These are phyloP conservation scores for Oligia fasciuncula DNA, from an alignment of 2,888 invertebrate genomes.

Conservation along the genomic window DNA sequence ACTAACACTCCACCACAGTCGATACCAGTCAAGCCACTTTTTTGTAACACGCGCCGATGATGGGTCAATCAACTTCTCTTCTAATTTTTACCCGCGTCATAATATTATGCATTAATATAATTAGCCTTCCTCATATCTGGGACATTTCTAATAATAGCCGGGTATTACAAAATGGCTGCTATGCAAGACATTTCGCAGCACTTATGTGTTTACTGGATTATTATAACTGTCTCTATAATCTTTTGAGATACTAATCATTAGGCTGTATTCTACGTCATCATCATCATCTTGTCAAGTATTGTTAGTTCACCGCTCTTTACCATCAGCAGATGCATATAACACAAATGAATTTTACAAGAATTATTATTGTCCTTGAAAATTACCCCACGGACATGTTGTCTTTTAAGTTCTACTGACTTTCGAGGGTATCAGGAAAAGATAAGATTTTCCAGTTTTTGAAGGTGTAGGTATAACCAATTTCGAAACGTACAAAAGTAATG, in stretches of 20 bases:
- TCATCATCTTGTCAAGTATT: neutral
- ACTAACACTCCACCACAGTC: conserved; percentile 28
- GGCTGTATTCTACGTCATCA: neutral
- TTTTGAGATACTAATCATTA: conserved; percentile 21
- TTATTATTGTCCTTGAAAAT: conserved; percentile 5
- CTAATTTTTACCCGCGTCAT: conserved; percentile 33
- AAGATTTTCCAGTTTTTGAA: neutral
- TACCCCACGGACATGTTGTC: neutral
- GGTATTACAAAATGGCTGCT: conserved; percentile 17
- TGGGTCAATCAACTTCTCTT: conserved; percentile 58
- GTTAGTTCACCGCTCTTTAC: neutral
- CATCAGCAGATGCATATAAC: conserved; percentile 6
- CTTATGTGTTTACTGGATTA: neutral
- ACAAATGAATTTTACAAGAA: neutral
- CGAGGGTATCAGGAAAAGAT: too few relatives aligned
- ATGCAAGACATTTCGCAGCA: neutral
- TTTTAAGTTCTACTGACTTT: too few relatives aligned
- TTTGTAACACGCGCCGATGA: neutral
- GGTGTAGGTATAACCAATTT: neutral
- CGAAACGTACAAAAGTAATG: conserved; percentile 16
- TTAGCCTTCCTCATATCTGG: conserved; percentile 17
- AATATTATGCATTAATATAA: conserved; percentile 36
- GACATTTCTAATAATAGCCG: conserved; percentile 19
- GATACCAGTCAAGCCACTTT: conserved; percentile 41
- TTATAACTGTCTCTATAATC: neutral